These are phyloP conservation scores for Coregonus ussuriensis DNA, from an alignment of 2,797 vertebrate genomes.

Conservation along the genomic window DNA sequence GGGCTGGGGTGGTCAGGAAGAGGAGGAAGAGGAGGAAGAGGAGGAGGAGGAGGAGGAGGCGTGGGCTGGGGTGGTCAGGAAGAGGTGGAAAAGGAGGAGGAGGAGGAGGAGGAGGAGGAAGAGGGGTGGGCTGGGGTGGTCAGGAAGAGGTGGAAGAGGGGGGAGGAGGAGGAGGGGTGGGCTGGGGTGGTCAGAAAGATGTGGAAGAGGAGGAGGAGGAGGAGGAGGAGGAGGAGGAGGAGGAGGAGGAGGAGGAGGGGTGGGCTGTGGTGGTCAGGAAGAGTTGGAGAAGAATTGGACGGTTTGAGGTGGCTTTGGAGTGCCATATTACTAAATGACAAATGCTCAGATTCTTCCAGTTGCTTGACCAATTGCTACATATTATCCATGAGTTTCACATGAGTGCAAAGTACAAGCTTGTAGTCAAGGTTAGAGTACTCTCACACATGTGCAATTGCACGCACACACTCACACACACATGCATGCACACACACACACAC, in stretches of 20 bases:
- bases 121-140: too few species aligned
- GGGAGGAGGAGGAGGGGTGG: too few species aligned
- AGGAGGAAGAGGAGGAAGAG: not conserved
- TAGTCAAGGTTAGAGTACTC: not conserved
- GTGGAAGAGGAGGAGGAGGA: too few species aligned
- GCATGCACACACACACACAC: constrained; percentile 4
- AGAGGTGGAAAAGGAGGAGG: not conserved
- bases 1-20: too few species aligned
- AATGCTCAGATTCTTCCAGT: not conserved
- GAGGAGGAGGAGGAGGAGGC: constrained; percentile 8
- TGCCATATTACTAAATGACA: not conserved
- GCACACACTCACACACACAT: constrained; percentile 2
- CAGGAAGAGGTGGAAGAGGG: not conserved
- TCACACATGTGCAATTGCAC: not conserved
- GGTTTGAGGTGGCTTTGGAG: constrained; percentile 1
- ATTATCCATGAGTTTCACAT: not conserved
- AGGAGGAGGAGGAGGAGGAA: not conserved
- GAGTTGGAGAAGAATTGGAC: not conserved
- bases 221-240: not conserved
- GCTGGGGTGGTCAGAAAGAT: too few species aligned
- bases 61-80: constrained; percentile 13
- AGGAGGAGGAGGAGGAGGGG: not conserved
- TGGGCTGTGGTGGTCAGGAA: not conserved
- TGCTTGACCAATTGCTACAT: not conserved
- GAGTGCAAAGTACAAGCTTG: too few species aligned